Conservation (phyloP, 2,797 vertebrate genomes). For the Phylloscopus collybita region DNA sequence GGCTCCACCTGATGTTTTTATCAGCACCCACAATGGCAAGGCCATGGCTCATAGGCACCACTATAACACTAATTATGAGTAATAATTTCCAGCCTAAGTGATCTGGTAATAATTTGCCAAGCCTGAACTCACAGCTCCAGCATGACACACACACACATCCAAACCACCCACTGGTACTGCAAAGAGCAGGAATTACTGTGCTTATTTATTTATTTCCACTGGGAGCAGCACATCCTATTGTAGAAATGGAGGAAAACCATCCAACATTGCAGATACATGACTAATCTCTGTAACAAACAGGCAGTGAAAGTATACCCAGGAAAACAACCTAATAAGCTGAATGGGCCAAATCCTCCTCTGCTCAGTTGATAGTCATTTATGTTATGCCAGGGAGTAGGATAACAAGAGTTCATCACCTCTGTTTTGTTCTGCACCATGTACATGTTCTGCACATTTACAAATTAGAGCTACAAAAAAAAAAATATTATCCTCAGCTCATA, state of each 20-base stretch:
- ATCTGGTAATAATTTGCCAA: not conserved
- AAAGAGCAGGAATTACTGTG: not conserved
- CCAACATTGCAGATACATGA: not conserved
- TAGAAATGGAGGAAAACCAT: not conserved
- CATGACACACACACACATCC: not conserved
- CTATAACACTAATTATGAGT: not conserved
- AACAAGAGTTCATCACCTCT: not conserved
- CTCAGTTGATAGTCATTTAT: not conserved
- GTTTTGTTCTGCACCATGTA: not conserved
- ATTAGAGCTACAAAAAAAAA: not conserved
- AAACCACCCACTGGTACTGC: not conserved
- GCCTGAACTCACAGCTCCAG: not conserved
- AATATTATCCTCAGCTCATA: not conserved
- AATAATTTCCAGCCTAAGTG: not conserved
- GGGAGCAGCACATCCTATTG: not conserved
- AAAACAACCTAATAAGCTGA: not conserved
- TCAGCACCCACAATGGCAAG: not conserved
- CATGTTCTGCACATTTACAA: not conserved
- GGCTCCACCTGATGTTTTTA: not conserved
- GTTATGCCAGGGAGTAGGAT: not conserved
- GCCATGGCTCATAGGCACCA: not conserved
- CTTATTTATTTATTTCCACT: not conserved
- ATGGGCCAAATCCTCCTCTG: not conserved
- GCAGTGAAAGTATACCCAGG: not conserved
- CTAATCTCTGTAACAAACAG: slow-evolving; percentile 12